Percentiles rank a stretch among this genome's conserved stretches.
phyloP scores from a whole-genome alignment of 2,888 invertebrate species.

The Terebella lapidaria region DNA sequence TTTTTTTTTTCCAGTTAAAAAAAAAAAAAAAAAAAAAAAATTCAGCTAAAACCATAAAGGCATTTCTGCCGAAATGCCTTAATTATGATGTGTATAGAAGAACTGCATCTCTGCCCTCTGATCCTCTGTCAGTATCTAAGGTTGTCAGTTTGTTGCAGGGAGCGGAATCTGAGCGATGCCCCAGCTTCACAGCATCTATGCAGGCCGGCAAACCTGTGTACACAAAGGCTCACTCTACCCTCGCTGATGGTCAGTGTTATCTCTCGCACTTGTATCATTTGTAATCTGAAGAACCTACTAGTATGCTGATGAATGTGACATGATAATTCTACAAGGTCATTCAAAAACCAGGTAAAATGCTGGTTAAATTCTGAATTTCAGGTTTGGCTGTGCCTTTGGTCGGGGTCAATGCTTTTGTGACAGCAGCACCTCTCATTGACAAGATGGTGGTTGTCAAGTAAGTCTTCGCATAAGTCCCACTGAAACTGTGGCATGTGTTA shows the following conservation, averaged over 20 bases:
- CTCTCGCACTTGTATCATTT: too few relatives aligned
- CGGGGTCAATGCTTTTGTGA: constrained; percentile 78
- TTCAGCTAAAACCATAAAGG: too few relatives aligned
- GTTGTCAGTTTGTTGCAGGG: constrained; percentile 59
- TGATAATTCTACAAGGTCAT: too few relatives aligned
- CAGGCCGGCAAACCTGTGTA: constrained; percentile 66
- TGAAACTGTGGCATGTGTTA: too few relatives aligned
- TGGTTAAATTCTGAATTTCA: constrained; percentile 29
- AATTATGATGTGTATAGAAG: too few relatives aligned
- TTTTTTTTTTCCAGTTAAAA: neutral
- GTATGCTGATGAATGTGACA: too few relatives aligned
- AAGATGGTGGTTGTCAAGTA: constrained; percentile 70
- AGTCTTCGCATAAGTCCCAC: constrained; percentile 21
- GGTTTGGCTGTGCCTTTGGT: constrained; percentile 78
- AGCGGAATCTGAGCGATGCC: constrained; percentile 86
- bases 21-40: neutral
- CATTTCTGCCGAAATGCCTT: too few relatives aligned
- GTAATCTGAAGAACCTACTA: too few relatives aligned
- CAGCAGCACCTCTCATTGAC: constrained; percentile 69
- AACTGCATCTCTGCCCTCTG: too few relatives aligned
- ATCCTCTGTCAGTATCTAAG: too few relatives aligned
- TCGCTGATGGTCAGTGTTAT: constrained; percentile 80
- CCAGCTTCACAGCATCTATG: constrained; percentile 75
- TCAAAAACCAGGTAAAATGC: too few relatives aligned
- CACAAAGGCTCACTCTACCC: constrained; percentile 67